Evolutionary conservation across 2,888 invertebrate species (phyloP), one percentile per base, ranked within the genome.

Genomic region (Pandemis cinnamomeana): DNA sequence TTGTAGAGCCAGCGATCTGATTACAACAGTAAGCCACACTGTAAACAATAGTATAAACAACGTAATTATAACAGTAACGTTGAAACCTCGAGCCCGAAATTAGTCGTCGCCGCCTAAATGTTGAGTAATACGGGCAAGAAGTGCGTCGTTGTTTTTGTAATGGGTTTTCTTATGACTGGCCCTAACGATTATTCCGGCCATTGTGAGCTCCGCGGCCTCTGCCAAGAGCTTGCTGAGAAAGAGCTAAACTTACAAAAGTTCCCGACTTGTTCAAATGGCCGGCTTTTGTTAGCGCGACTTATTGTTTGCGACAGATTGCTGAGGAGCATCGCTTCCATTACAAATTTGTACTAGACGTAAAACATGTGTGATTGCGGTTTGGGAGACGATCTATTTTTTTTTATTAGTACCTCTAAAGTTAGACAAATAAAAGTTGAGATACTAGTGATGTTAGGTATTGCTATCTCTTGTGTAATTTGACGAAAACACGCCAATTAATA

Each of bases 241-340:
- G 91, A 92, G 91, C 92, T 91, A 89, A 92, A 91, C 92, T 93
- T 91, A 92, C 93, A 92, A 93, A 94, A 93, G 91, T 94, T 93
- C 88, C 90, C 91, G 90, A 92, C 92, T 93, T 90, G 93, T 93
- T 93, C 91, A 89, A 93, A 94, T 92, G 91, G 93, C 88, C 89
- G 88, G 93, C 93, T 92, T 93, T 94, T 94, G 93, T 94, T 91
- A 87, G 89, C 89, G 87, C 89, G 91, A 93, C 93, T 92, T 94
- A 93, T 93, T 94, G 93, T 94, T 93, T 91, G 89, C 89, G 91
- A 93, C 92, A 93, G 93, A 93, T 94, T 93, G 93, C 89, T 82
- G 84, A 85, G 92, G 93, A 92, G 91, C 92, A 90, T 88, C 88
- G 87, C 80, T 83, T 80, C 85, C 84, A 82, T 86, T 86, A 79